phyloP scores from a whole-genome alignment of 2,797 vertebrate species.

The Xiphorhynchus erythropygius region DNA sequence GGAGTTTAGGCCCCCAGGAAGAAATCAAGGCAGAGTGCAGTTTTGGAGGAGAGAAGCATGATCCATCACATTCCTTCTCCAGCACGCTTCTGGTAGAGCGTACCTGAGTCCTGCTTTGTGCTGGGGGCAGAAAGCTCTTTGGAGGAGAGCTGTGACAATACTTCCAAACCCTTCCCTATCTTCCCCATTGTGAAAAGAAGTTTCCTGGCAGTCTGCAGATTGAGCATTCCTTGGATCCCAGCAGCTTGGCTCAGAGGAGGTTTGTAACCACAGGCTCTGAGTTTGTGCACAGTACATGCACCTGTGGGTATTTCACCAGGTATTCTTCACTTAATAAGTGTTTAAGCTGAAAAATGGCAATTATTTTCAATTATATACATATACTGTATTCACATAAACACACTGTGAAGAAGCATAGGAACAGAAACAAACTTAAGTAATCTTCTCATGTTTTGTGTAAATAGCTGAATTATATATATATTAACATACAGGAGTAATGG shows the following conservation, averaged over 20 bases:
- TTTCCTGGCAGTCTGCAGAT: neutral
- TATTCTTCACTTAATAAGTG: slow-evolving; percentile 2
- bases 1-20: neutral
- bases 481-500: neutral
- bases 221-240: neutral
- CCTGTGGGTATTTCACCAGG: neutral
- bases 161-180: neutral
- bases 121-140: neutral
- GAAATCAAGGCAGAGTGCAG: neutral
- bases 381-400: neutral
- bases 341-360: slow-evolving; percentile 4
- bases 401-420: neutral
- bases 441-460: neutral
- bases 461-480: neutral
- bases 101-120: neutral
- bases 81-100: neutral
- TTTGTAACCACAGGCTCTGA: neutral
- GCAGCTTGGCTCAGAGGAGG: neutral
- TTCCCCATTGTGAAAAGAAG: neutral
- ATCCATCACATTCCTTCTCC: neutral
- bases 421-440: neutral
- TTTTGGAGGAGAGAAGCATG: neutral
- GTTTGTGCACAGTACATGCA: neutral
- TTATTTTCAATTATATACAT: slow-evolving; percentile 10
- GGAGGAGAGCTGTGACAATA: neutral